Evolutionary conservation across 1,140 invertebrate genomes (phyloP), one percentile per base, ranked within the genome.

Genomic region (Dendrolimus kikuchii): DNA sequence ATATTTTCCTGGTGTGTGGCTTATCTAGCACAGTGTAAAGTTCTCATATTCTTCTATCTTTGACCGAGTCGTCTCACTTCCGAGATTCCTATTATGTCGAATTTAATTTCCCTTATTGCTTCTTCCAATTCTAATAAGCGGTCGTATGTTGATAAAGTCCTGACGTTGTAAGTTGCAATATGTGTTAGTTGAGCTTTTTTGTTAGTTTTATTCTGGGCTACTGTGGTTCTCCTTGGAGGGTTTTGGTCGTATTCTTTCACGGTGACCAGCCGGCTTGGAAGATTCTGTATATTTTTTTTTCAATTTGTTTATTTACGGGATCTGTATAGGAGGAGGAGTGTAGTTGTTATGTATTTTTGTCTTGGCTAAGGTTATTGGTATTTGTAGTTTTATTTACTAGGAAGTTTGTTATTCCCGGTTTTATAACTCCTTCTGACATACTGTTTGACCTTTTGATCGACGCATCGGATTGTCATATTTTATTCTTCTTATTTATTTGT

Each of bases 231-330:
- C n/a, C n/a, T n/a, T n/a, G n/a, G n/a, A n/a, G n/a, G n/a, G n/a
- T 56, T 64, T 52, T 62, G 60, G 60, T 62, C 60, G 6, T 43
- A 55, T 7, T 56, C 57, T 61, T 51, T 57, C 63, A 55, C 56
- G 60, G 56, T 53, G 59, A 65, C 59, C 59, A 55, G 42, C 63
- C 59, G 56, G 55, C n/a, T 62, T 66, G 64, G 59, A 54, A 66
- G 64, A 55, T n/a, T n/a, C n/a, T 54, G 10, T 48, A 23, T 52
- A 7, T 46, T 55, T 46, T 49, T 60, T n/a, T 5, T 52, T 45
- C 37, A 40, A 43, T 37, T 59, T 51, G 39, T 51, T 57, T 47
- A n/a, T 38, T 51, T 62, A 8, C 49, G 6, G 38, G 4, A 44
- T 51, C 36, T 46, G 40, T 51, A 48, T 41, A 9, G 38, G 55